A percentile compares a stretch with the other conserved stretches of the same genome.
phyloP scores from a whole-genome alignment of 2,113 vertebrate species.

The Albula goreensis region DNA sequence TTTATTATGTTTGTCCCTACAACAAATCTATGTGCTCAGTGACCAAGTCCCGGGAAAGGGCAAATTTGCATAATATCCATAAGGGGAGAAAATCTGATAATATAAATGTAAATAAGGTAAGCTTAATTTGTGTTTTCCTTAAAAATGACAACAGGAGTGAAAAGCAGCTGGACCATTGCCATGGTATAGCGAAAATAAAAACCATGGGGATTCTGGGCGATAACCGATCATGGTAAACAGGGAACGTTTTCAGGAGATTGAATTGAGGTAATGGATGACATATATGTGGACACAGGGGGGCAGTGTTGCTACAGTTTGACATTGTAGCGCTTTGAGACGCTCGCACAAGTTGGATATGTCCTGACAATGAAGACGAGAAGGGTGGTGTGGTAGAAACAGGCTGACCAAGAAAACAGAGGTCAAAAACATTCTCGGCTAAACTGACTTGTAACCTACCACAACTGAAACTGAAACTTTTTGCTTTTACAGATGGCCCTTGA shows the following conservation, averaged over 20 bases:
- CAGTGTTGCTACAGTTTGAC: constrained; percentile 38
- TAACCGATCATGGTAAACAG: constrained; percentile 17
- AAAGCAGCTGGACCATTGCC: constrained; percentile 19
- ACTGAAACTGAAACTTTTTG: too few species aligned
- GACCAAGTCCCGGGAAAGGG: constrained; percentile 67
- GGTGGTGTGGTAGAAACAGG: too few species aligned
- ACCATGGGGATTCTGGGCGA: constrained; percentile 21
- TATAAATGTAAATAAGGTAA: constrained; percentile 81
- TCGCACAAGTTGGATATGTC: neutral
- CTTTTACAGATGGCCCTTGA: too few species aligned
- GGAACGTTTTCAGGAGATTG: neutral
- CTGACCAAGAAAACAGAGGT: too few species aligned
- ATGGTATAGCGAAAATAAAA: constrained; percentile 20
- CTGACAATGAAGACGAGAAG: too few species aligned
- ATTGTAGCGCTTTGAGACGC: neutral
- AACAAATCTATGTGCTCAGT: constrained; percentile 55
- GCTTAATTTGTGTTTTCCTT: constrained; percentile 70
- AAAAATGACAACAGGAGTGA: constrained; percentile 62
- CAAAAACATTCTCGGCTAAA: too few species aligned
- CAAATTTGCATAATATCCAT: constrained; percentile 74
- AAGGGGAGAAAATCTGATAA: constrained; percentile 71
- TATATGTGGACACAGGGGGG: constrained; percentile 55
- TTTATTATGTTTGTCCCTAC: constrained; percentile 52
- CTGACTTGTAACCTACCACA: too few species aligned
- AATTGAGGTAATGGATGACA: constrained; percentile 24